Evolutionary conservation across 2,113 vertebrate genomes (phyloP).

Genomic region (Microtus oregoni): DNA sequence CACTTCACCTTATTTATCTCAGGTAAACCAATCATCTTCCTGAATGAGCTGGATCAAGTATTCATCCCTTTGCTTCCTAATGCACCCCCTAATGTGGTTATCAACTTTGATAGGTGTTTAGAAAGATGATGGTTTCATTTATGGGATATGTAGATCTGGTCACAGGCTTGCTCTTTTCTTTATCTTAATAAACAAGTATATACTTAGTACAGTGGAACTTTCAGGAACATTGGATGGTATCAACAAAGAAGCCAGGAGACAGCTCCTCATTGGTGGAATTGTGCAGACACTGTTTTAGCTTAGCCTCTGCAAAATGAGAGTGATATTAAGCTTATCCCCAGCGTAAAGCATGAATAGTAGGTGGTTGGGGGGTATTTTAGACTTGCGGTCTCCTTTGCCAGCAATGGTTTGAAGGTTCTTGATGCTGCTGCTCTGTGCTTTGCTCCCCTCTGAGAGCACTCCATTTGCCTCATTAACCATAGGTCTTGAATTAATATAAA

Average conservation of each 20-base stretch:
- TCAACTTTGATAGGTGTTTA: constrained; percentile 19
- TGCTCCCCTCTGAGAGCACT: constrained; percentile 72
- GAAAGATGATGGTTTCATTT: background rate
- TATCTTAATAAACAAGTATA: background rate
- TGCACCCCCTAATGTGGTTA: constrained; percentile 24
- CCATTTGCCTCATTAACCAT: constrained; percentile 79
- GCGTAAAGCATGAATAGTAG: constrained; percentile 63
- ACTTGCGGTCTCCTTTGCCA: constrained; percentile 48
- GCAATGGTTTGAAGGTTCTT: constrained; percentile 62
- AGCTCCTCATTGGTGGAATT: constrained; percentile 39
- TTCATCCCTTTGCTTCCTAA: constrained; percentile 7
- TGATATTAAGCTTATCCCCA: constrained; percentile 28
- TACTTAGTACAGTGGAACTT: constrained; percentile 23
- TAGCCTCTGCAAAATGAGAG: constrained; percentile 71
- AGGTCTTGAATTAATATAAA: constrained; percentile 78
- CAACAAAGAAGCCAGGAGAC: background rate
- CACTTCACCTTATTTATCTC: background rate
- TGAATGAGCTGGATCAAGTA: background rate
- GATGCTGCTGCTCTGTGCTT: constrained; percentile 47
- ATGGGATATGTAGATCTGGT: background rate
- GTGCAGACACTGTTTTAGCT: constrained; percentile 59
- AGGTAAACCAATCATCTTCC: background rate
- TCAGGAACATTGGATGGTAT: background rate
- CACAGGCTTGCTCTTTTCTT: background rate
- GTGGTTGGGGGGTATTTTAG: constrained; percentile 64